These are phyloP conservation scores for Apogon talboti DNA, from an alignment of 2,797 vertebrate species.

Conservation along the genomic window DNA sequence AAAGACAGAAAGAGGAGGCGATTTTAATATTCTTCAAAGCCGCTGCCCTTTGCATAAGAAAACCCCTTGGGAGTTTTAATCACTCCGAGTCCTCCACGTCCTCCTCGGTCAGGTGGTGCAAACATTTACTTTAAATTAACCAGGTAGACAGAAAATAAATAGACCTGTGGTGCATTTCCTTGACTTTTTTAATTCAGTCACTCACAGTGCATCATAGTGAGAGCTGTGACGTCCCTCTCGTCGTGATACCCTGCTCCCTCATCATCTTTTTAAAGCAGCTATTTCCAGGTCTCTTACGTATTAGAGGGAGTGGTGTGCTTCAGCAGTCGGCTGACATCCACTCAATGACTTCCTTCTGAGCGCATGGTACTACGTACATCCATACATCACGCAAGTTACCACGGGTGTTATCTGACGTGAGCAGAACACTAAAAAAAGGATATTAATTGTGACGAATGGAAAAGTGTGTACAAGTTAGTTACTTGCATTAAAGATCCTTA, in stretches of 20 bases:
- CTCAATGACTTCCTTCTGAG: slow-evolving; percentile 20
- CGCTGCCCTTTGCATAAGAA: slow-evolving; percentile 74
- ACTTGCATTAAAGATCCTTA: no score
- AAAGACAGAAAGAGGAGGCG: slow-evolving; percentile 10
- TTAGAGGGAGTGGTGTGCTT: slow-evolving; percentile 16
- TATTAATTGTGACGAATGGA: background rate
- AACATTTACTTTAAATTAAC: slow-evolving; percentile 81
- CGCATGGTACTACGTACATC: slow-evolving; percentile 9
- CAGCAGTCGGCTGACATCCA: slow-evolving; percentile 23
- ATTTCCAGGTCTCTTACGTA: slow-evolving; percentile 34
- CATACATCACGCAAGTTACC: slow-evolving; percentile 21
- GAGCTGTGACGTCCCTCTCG: slow-evolving; percentile 11
- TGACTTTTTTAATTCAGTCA: slow-evolving; percentile 10
- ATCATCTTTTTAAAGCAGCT: slow-evolving; percentile 10
- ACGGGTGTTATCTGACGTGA: background rate
- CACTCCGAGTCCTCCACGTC: slow-evolving; percentile 50
- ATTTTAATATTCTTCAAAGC: slow-evolving; percentile 68
- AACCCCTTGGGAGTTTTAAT: slow-evolving; percentile 50
- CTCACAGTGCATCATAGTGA: slow-evolving; percentile 18
- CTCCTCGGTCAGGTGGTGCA: slow-evolving; percentile 43
- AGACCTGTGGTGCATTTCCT: slow-evolving; percentile 15
- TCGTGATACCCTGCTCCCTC: background rate
- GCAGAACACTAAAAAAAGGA: background rate
- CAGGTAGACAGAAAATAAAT: slow-evolving; percentile 63
- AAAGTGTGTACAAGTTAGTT: no score